Conservation (phyloP, 2,888 invertebrate genomes). For the Acrobasis consociella region DNA sequence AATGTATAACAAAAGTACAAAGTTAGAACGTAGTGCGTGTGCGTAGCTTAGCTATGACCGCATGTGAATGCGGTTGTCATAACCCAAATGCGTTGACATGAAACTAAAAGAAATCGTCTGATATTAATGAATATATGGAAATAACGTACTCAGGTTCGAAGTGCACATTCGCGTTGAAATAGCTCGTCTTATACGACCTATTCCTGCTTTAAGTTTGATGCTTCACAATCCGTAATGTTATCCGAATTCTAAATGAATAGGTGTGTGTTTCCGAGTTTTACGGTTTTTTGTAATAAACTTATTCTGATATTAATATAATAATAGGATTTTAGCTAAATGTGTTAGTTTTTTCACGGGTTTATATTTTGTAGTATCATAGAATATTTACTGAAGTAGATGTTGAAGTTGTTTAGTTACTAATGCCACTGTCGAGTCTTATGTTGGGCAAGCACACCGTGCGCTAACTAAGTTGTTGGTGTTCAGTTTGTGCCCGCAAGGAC, state of each 20-base stretch:
- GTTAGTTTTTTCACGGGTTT: too few relatives aligned
- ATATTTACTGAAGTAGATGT: background rate
- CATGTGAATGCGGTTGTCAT: background rate
- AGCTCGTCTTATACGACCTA: too few relatives aligned
- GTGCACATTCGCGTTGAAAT: too few relatives aligned
- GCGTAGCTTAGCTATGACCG: background rate
- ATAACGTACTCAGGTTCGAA: too few relatives aligned
- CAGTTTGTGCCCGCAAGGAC: slow-evolving; percentile 93
- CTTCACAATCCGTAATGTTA: too few relatives aligned
- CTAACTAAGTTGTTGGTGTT: slow-evolving; percentile 84
- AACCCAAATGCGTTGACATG: background rate
- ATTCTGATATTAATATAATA: too few relatives aligned
- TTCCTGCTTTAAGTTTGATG: too few relatives aligned
- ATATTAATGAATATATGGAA: background rate
- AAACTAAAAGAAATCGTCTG: background rate
- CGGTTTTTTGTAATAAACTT: too few relatives aligned
- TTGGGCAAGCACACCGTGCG: slow-evolving; percentile 55
- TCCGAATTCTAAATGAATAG: too few relatives aligned
- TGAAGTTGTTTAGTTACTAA: slow-evolving; percentile 50
- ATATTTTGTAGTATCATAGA: too few relatives aligned
- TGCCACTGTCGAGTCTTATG: slow-evolving; percentile 56
- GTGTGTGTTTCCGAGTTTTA: too few relatives aligned
- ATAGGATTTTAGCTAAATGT: too few relatives aligned
- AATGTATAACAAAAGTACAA: background rate
- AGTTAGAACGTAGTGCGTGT: background rate